phyloP scores from a whole-genome alignment of 2,797 vertebrate species.

The Sebastes oblongus region DNA sequence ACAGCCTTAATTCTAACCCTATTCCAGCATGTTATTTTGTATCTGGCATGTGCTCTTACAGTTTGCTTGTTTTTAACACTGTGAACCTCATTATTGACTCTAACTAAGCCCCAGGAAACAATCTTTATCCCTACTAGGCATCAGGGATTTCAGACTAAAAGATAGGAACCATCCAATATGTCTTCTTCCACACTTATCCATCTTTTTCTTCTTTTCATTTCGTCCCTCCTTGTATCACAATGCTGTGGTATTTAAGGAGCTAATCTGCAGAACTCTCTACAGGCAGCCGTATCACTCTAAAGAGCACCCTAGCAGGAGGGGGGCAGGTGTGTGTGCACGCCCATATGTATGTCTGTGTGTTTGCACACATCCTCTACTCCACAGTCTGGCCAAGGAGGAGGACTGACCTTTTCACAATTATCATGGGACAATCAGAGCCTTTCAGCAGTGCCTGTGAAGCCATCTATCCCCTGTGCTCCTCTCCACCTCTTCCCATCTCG shows the following conservation, averaged over 20 bases:
- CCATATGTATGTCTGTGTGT: conserved; percentile 4
- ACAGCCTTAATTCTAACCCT: too few species aligned
- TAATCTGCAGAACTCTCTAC: conserved; percentile 35
- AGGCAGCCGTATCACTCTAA: conserved; percentile 51
- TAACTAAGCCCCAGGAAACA: background rate
- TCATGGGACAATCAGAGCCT: conserved; percentile 75
- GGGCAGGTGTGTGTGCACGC: conserved; percentile 1
- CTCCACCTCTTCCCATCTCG: conserved; percentile 2
- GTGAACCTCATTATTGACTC: conserved; percentile 13
- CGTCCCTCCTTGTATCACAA: conserved; percentile 28
- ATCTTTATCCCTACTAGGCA: conserved; percentile 3
- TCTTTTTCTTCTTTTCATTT: conserved; percentile 23
- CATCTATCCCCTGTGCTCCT: conserved; percentile 33
- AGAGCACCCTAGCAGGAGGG: conserved; percentile 44
- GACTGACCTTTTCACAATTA: conserved; percentile 78
- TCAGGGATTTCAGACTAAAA: conserved; percentile 20
- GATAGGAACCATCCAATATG: conserved; percentile 3
- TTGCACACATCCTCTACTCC: conserved; percentile 38
- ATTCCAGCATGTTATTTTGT: background rate
- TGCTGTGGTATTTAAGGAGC: conserved; percentile 66
- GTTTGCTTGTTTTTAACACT: background rate
- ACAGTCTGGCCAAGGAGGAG: conserved; percentile 43
- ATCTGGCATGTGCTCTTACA: background rate
- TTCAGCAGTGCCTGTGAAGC: conserved; percentile 58
- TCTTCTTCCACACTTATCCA: conserved; percentile 7